Conservation (phyloP, 2,888 invertebrate genomes). For the Eustalomyia histrio region DNA sequence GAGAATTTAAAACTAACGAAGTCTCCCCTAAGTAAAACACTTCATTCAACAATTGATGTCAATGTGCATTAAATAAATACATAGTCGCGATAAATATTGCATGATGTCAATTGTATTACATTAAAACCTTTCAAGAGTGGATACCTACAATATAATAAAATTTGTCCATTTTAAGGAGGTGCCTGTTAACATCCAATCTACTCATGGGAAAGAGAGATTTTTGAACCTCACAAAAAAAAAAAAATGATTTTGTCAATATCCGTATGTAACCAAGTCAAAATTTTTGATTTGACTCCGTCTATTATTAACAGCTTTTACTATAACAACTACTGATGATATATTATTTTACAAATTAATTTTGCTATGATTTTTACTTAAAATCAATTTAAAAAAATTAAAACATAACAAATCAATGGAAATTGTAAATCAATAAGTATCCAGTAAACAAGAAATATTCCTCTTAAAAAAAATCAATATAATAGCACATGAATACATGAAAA, state of each 20-base stretch:
- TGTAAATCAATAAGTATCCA: not conserved
- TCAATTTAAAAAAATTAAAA: not conserved
- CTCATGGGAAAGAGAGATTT: no score
- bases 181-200: no score
- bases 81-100: not conserved
- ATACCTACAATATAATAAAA: no score
- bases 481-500: conserved; percentile 20
- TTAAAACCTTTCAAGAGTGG: no score
- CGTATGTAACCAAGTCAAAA: no score
- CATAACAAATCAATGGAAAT: conserved; percentile 30
- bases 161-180: no score
- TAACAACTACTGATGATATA: not conserved
- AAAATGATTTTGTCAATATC: no score
- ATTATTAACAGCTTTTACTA: no score
- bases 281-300: no score
- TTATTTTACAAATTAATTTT: not conserved
- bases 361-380: not conserved
- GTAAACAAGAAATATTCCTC: not conserved
- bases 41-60: not conserved
- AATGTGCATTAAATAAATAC: not conserved
- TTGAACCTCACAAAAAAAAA: no score
- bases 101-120: not conserved
- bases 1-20: not conserved
- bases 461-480: not conserved
- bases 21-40: not conserved